Evolutionary conservation across 2,797 vertebrate genomes (phyloP).

Genomic region (Sebastes taczanowskii): DNA sequence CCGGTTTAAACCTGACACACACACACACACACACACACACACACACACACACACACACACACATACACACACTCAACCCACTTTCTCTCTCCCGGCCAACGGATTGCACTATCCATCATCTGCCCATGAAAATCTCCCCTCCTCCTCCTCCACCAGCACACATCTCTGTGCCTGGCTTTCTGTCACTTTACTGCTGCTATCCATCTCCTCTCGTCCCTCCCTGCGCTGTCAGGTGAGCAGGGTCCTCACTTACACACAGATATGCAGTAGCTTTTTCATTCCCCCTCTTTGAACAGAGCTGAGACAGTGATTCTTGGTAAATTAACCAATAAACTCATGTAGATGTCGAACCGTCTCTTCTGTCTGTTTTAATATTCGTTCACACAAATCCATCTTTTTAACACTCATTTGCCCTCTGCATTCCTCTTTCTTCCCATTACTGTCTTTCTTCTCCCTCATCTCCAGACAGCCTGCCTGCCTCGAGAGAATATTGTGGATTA

Average conservation of each 20-base stretch:
- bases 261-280: slow-evolving; percentile 10
- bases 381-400: slow-evolving; percentile 4
- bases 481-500: slow-evolving; percentile 16
- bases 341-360: not conserved
- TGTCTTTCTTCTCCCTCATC: slow-evolving; percentile 5
- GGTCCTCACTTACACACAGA: slow-evolving; percentile 31
- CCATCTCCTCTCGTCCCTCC: slow-evolving; percentile 50
- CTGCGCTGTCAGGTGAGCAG: slow-evolving; percentile 48
- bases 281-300: not conserved
- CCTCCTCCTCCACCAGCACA: slow-evolving; percentile 47
- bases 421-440: not conserved
- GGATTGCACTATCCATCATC: slow-evolving; percentile 70
- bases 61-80: slow-evolving; percentile 11
- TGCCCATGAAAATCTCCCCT: slow-evolving; percentile 50
- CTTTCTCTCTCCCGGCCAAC: slow-evolving; percentile 19
- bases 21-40: not conserved
- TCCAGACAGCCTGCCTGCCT: slow-evolving; percentile 1
- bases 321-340: not conserved
- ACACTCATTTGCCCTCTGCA: slow-evolving; percentile 11
- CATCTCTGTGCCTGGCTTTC: slow-evolving; percentile 58
- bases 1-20: slow-evolving; percentile 7
- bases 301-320: slow-evolving; percentile 1
- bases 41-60: slow-evolving; percentile 4
- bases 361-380: slow-evolving; percentile 13
- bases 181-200: slow-evolving; percentile 67